Evolutionary conservation across 1,140 invertebrate species (phyloP).

Genomic region (Marisa cornuarietis): DNA sequence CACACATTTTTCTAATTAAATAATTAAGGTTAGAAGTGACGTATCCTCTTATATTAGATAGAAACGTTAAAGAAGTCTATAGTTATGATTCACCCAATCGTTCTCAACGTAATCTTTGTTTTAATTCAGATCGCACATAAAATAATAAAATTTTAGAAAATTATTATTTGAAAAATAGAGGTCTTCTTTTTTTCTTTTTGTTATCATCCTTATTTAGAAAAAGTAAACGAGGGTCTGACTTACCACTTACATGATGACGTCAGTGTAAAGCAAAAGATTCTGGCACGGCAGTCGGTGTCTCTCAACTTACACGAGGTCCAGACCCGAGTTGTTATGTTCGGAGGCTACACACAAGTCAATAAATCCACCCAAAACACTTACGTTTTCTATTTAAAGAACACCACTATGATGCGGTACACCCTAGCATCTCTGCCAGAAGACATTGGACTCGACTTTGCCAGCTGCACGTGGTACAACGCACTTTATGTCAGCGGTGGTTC

Average conservation of each 20-base stretch:
- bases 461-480: background rate
- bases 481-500: conserved; percentile 4
- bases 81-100: too few species aligned
- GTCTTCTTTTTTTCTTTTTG: too few species aligned
- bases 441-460: conserved; percentile 1
- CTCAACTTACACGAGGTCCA: background rate
- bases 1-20: too few species aligned
- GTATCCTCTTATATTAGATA: too few species aligned
- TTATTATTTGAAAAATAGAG: too few species aligned
- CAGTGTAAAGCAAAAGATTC: background rate
- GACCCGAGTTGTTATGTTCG: background rate
- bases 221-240: background rate
- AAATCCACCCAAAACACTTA: background rate
- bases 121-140: too few species aligned
- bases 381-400: background rate
- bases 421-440: background rate
- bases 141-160: too few species aligned
- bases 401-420: background rate
- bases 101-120: too few species aligned
- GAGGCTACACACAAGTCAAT: background rate
- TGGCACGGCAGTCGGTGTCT: background rate
- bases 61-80: too few species aligned
- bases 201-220: too few species aligned
- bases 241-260: background rate
- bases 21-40: too few species aligned